Evolutionary conservation across 2,888 invertebrate species (phyloP), one percentile per base, ranked within the genome.

Genomic region (Caenorhabditis afra): DNA sequence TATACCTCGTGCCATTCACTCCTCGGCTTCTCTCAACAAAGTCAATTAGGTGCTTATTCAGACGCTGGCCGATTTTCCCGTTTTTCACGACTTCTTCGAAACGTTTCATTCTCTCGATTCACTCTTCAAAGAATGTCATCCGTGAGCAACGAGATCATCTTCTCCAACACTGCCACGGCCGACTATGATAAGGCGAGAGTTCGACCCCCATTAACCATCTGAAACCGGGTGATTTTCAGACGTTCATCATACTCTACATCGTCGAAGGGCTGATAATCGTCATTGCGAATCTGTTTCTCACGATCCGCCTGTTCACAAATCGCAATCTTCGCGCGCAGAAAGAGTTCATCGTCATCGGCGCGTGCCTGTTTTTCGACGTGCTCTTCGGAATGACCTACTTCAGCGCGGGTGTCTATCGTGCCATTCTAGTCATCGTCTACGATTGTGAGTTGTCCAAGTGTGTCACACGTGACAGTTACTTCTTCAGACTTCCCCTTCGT

Each of bases 311-410:
- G 3, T 78, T 81, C 61, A 64, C 64, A 3, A 71, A 66, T 53
- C 59, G 73, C 16, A 50, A 75, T 50, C 65, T 81, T n/a, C 39
- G 81, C 18, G 29, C 58, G 8, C 79, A 81, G 62, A 81, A 79
- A 61, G 81, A 81, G 76, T 82, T 78, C 50, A 52, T 82, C 5
- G 53, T 80, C 3, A 79, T 82, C 44, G 79, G 74, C 11, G 77
- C 79, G 12, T 83, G 81, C 53, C 20, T 83, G 12, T 44, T 81
- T 35, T 83, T 83, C 67, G 83, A 83, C 45, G 58, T 79, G 1
- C 45, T 83, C n/a, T 83, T 83, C 55, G 83, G 83, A n/a, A 50
- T 80, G 44, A 80, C 83, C 20, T 83, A 83, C 41, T 76, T 83
- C 44, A 73, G 68, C 20, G 80, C 81, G 0, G 83, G 83, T 11